Conservation (phyloP, 2,888 invertebrate species). For the Sisyra terminalis region DNA sequence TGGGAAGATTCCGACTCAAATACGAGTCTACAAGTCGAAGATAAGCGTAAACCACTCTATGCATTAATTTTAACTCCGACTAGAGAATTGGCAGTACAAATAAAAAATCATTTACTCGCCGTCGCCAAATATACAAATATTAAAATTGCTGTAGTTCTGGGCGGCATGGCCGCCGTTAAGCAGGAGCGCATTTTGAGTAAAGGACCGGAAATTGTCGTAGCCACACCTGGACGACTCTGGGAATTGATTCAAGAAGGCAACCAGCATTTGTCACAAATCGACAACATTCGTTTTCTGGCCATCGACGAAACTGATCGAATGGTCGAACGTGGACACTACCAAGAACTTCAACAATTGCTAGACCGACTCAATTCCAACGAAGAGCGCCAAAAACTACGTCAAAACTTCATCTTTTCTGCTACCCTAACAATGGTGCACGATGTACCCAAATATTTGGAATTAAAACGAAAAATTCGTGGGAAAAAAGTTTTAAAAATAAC, state of each 20-base stretch:
- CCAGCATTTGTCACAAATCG: slow-evolving; percentile 53
- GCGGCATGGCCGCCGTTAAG: slow-evolving; percentile 87
- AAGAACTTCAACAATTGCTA: slow-evolving; percentile 70
- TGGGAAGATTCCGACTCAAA: not conserved
- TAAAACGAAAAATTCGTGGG: slow-evolving; percentile 34
- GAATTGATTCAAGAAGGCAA: slow-evolving; percentile 72
- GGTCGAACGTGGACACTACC: slow-evolving; percentile 92
- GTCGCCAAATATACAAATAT: slow-evolving; percentile 66
- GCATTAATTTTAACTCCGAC: slow-evolving; percentile 90
- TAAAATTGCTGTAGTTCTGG: slow-evolving; percentile 70
- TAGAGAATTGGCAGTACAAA: slow-evolving; percentile 88
- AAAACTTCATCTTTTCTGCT: slow-evolving; percentile 95
- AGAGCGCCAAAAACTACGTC: slow-evolving; percentile 40
- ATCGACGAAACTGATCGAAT: slow-evolving; percentile 98
- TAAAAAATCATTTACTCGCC: slow-evolving; percentile 66
- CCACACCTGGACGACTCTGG: slow-evolving; percentile 95
- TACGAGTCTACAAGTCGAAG: not conserved
- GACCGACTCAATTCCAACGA: slow-evolving; percentile 62
- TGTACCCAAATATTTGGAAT: slow-evolving; percentile 53
- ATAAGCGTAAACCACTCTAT: slow-evolving; percentile 39
- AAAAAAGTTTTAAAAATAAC: slow-evolving; percentile 46
- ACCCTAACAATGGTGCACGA: slow-evolving; percentile 87
- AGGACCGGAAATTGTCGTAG: slow-evolving; percentile 87
- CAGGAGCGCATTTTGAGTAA: slow-evolving; percentile 72
- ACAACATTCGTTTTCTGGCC: slow-evolving; percentile 61